Base-by-base conservation (phyloP, 2,797 vertebrate genomes). In the Sylvilagus floridanus region DNA sequence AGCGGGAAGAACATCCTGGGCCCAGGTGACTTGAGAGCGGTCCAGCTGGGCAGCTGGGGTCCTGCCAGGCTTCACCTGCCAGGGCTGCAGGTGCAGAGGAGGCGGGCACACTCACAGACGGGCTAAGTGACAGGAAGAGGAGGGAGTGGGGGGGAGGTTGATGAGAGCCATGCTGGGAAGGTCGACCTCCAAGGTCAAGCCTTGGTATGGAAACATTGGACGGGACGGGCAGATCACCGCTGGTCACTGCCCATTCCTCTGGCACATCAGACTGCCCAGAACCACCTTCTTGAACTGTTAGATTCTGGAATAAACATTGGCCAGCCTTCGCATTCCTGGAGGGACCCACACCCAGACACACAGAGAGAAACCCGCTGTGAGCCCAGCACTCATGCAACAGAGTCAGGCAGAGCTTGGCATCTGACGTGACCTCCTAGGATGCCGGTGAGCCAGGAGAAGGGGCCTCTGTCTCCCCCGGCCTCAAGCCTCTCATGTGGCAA, bases 281-380 rank as follows among this genome's bases (percentile, higher is more conserved):
- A 26, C 62, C 66, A 77, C 86, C 50, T 83, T 81, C 87, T 84
- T 90, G 73, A 60, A 60, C 84, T 19, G 60, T 83, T 65, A 83
- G 84, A 57, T 65, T 65, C 94, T 90, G 37, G 78, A 96, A 60
- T 87, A 84, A 94, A 89, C 19, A 52, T 62, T 60, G 62, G 60
- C 85, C 37, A 60, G 73, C 52, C 52, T 81, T 76, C 26, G 16
- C 42, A 14, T 62, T 77, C 65, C 52, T 69, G 32, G 42, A 52
- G 63, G 35, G 78, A 73, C 82, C 85, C 30, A 3, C 65, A 28
- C 71, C 68, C 88, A 90, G n/a, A 66, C 19, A 17, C 82, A 28
- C 8, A 19, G 42, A 52, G 84, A 57, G 68, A 81, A 84, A 35
- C 57, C 62, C 81, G 79, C 22, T n/a, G 35, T 22, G 24, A 52